A percentile compares a stretch with the other conserved stretches of the same genome.
Evolutionary conservation across 1,140 invertebrate species (phyloP).

Genomic region (Chrysoperla carnea): DNA sequence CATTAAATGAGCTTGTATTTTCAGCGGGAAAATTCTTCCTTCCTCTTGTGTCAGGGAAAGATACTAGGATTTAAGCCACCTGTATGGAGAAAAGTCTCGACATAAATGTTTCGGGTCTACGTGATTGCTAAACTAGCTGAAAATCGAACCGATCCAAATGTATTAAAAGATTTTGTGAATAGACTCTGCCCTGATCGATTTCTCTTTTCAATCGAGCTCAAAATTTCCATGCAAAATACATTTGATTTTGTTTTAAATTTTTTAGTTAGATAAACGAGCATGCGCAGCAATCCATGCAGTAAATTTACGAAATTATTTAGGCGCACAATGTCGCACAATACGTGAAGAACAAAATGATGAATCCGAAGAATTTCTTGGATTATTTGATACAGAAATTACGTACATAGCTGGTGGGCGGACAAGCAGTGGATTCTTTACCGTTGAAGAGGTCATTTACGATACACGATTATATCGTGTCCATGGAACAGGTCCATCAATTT

Average conservation of each 20-base stretch:
- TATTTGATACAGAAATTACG: conserved; percentile 85
- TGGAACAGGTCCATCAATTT: conserved; percentile 69
- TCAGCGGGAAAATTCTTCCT: not conserved
- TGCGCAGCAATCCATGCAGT: conserved; percentile 99
- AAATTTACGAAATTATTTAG: conserved; percentile 88
- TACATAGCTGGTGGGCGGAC: conserved; percentile 96
- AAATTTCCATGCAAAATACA: no score
- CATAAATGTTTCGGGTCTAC: no score
- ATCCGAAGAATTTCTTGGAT: conserved; percentile 81
- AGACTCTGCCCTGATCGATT: no score
- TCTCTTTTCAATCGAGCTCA: no score
- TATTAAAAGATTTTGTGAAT: no score
- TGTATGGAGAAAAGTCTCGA: no score
- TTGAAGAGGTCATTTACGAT: conserved; percentile 80
- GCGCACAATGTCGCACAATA: conserved; percentile 91
- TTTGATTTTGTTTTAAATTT: no score
- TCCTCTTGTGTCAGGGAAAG: conserved; percentile 1
- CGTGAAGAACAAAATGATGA: conserved; percentile 95
- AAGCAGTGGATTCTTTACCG: conserved; percentile 91
- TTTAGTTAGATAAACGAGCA: conserved; percentile 87
- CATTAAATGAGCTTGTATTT: no score
- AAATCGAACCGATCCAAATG: no score
- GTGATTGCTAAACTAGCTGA: no score
- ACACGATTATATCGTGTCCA: conserved; percentile 80
- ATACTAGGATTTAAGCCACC: not conserved